Conservation (phyloP, 2,797 vertebrate genomes). For the Aldrovandia affinis region DNA sequence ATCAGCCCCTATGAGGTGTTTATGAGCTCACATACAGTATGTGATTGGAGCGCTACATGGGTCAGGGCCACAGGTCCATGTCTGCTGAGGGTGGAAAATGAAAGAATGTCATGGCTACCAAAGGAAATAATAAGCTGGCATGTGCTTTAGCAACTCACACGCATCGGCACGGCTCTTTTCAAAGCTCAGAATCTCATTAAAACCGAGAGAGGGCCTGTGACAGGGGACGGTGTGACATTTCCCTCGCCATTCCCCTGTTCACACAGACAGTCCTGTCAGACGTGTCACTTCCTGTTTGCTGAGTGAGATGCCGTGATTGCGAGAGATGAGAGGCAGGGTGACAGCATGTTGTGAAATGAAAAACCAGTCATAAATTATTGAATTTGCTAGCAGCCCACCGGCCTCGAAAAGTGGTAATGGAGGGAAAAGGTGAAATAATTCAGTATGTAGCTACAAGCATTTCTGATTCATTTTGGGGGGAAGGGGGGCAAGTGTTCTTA, state of each 20-base stretch:
- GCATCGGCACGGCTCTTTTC: neutral
- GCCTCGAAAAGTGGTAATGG: neutral
- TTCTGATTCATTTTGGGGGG: neutral
- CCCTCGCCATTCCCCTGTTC: neutral
- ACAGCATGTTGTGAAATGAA: neutral
- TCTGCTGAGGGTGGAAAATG: neutral
- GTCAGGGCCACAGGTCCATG: neutral
- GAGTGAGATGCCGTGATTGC: neutral
- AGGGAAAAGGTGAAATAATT: neutral
- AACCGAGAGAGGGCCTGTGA: neutral
- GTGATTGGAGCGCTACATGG: neutral
- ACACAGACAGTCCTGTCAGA: neutral
- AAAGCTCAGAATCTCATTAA: conserved; percentile 13
- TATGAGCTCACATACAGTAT: neutral
- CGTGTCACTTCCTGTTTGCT: conserved; percentile 34
- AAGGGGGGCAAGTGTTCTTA: neutral
- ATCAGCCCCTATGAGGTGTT: neutral
- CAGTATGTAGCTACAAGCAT: neutral
- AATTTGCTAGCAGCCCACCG: neutral
- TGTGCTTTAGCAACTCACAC: neutral
- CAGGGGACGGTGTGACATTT: conserved; percentile 6
- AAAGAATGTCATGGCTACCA: conserved; percentile 1
- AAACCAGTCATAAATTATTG: neutral
- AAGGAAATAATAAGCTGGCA: neutral
- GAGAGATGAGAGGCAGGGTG: conserved; percentile 14